Percentiles rank a stretch among this genome's conserved stretches.
phyloP scores from a whole-genome alignment of 2,888 invertebrate species.

The Rapana venosa region DNA sequence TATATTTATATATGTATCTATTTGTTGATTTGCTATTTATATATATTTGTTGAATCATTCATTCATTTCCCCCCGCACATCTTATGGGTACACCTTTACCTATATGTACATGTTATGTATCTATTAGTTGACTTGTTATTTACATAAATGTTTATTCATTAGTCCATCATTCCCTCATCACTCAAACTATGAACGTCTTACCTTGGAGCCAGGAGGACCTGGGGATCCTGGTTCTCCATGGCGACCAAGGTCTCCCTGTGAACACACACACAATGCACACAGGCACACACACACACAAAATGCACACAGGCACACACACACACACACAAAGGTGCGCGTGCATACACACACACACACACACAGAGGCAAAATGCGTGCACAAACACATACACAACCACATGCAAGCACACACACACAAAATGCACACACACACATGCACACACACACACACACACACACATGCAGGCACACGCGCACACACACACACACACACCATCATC shows the following conservation, averaged over 20 bases:
- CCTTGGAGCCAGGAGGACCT: conserved; percentile 63
- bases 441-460: not conserved
- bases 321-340: not conserved
- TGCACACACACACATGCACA: not conserved
- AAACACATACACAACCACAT: not conserved
- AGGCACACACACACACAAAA: conserved; percentile 14
- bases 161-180: no score
- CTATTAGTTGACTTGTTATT: no score
- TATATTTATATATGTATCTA: no score
- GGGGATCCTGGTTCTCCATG: conserved; percentile 65
- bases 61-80: no score
- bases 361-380: not conserved
- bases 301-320: conserved; percentile 2
- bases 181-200: conserved; percentile 41
- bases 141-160: no score
- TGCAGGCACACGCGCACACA: not conserved
- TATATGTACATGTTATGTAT: no score
- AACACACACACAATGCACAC: conserved; percentile 46
- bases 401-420: not conserved
- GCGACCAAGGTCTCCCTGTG: conserved; percentile 65
- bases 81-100: no score
- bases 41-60: no score
- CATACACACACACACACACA: not conserved
- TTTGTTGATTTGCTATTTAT: no score
- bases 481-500: conserved; percentile 26